Evolutionary conservation across 2,113 vertebrate genomes (phyloP).

Genomic region (Halcyon malimbica): DNA sequence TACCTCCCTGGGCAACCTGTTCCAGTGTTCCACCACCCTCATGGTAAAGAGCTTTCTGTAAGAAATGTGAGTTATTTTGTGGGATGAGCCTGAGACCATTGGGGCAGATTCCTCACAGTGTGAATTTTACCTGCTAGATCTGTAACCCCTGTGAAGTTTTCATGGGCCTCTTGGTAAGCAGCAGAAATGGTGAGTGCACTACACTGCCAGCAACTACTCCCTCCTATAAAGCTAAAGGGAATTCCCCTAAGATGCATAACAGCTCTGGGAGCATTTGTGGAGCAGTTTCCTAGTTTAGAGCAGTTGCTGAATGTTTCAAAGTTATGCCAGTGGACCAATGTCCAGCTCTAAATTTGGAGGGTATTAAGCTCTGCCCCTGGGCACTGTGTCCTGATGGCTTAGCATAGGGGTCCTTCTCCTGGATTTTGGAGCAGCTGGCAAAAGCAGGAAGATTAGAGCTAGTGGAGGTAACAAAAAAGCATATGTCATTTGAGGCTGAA

Average conservation of each 20-base stretch:
- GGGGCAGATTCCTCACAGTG: rapidly evolving
- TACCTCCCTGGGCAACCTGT: too few species aligned
- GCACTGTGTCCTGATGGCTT: neutral
- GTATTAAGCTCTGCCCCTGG: neutral
- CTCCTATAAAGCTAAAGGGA: neutral
- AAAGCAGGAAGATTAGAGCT: neutral
- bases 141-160: neutral
- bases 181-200: too few species aligned
- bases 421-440: neutral
- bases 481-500: neutral
- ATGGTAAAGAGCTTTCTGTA: neutral
- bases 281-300: neutral
- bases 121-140: neutral
- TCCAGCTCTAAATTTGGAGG: slow-evolving; percentile 23
- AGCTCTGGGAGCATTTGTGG: neutral
- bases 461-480: neutral
- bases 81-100: neutral
- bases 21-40: too few species aligned
- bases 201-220: neutral
- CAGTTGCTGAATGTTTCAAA: neutral
- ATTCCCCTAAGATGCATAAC: neutral
- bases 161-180: neutral
- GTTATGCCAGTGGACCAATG: neutral
- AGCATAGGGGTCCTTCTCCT: neutral
- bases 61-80: neutral